Evolutionary conservation across 1,140 invertebrate genomes (phyloP).

Genomic region (Zaprionus africanus): DNA sequence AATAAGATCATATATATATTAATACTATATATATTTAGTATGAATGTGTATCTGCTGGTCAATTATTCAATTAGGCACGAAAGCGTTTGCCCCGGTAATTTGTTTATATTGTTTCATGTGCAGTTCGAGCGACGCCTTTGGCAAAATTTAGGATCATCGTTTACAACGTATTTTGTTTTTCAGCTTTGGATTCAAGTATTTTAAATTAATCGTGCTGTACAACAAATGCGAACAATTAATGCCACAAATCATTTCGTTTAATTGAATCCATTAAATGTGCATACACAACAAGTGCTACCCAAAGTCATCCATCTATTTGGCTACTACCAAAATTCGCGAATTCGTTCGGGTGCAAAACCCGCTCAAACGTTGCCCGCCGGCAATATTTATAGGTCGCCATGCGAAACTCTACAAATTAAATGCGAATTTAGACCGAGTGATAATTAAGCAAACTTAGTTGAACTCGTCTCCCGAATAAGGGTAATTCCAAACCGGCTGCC

Average conservation of each 20-base stretch:
- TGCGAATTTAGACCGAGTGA: slow-evolving; percentile 51
- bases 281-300: slow-evolving; percentile 55
- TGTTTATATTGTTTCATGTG: slow-evolving; percentile 68
- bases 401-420: slow-evolving; percentile 49
- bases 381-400: slow-evolving; percentile 63
- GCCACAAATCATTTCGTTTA: slow-evolving; percentile 59
- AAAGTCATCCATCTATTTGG: slow-evolving; percentile 66
- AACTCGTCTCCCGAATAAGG: slow-evolving; percentile 9
- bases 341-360: slow-evolving; percentile 58
- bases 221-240: slow-evolving; percentile 60
- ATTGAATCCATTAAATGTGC: slow-evolving; percentile 69
- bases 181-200: slow-evolving; percentile 9
- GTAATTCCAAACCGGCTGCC: slow-evolving; percentile 29
- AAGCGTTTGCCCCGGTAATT: slow-evolving; percentile 51
- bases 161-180: slow-evolving; percentile 41
- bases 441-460: slow-evolving; percentile 60
- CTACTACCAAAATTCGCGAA: slow-evolving; percentile 29
- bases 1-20: not conserved
- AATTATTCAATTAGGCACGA: slow-evolving; percentile 59
- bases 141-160: slow-evolving; percentile 28
- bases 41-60: slow-evolving; percentile 1
- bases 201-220: slow-evolving; percentile 63
- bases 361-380: slow-evolving; percentile 20
- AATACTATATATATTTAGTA: slow-evolving; percentile 13
- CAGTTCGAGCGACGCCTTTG: slow-evolving; percentile 40